A percentile compares a stretch with the other conserved stretches of the same genome.
Conservation (phyloP, 2,113 vertebrate species). For the Herpailurus yagouaroundi region DNA sequence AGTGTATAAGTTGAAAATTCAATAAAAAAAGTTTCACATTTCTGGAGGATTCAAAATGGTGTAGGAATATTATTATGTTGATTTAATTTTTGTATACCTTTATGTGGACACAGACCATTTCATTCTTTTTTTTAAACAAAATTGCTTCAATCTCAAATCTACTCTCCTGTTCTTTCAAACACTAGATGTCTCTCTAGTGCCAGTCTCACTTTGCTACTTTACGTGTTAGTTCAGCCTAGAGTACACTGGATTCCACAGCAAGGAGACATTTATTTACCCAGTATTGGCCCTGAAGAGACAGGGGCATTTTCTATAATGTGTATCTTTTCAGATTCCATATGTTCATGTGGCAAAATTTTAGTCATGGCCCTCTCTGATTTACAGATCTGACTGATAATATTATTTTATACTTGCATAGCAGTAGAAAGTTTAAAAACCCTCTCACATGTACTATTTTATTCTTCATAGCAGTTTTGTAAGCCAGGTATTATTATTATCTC, state of each 20-base stretch:
- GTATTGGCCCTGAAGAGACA: not conserved
- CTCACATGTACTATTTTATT: not conserved
- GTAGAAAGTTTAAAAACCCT: not conserved
- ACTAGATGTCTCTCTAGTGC: conserved; percentile 71
- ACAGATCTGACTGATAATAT: not conserved
- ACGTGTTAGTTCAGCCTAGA: fast-evolving
- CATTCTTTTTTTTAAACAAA: not conserved
- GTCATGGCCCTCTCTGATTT: not conserved
- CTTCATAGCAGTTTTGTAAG: not conserved
- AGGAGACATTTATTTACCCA: not conserved
- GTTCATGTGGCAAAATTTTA: not conserved
- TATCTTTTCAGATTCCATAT: not conserved
- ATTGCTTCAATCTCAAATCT: not conserved
- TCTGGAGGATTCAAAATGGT: not conserved
- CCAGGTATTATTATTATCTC: not conserved
- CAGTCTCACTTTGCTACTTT: not conserved
- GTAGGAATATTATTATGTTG: not conserved
- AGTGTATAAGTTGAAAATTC: not conserved
- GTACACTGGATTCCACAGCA: not conserved
- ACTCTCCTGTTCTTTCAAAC: not conserved
- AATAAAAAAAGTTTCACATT: not conserved
- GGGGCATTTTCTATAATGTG: not conserved
- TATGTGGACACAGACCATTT: not conserved
- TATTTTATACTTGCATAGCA: not conserved
- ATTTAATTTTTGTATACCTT: not conserved